Evolutionary conservation across 2,888 invertebrate species (phyloP), one percentile per base, ranked within the genome.

Genomic region (Leptopilina drosophilae): DNA sequence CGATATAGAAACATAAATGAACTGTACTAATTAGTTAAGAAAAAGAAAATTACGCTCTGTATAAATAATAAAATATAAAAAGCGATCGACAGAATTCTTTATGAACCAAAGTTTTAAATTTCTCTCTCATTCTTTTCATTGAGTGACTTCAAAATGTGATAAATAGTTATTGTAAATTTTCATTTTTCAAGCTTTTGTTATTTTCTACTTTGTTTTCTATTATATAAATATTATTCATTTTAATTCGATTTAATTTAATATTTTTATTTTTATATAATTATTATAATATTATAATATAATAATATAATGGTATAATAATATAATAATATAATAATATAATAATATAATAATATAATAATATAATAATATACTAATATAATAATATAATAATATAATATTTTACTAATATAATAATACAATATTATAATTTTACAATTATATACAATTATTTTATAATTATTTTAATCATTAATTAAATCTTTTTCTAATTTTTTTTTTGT

Each of bases 31-130:
- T 40, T 53, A 59, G n/a, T 8, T 73, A 73, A 73, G 73, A 56
- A 1, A 73, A 73, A 15, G 33, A 81, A 79, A 79, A 65, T 78
- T 83, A 77, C 77, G 75, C 66, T 80, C 73, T 73, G 67, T 80
- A 79, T 81, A 64, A 80, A 46, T 78, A 81, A 83, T 33, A 5
- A 33, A 33, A 33, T 33, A 33, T 33, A 33, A 33, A 67, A 56
- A 33, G 9, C 40, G 73, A 56, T 73, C 56, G 33, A 56, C 26
- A 26, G 33, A 26, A 62, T 62, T 62, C 20, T 62, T 62, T 62
- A 62, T 62, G 62, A 62, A 62, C 62, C 20, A 62, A 20, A 62
- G 8, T 62, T 15, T 62, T 62, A 62, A 20, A 62, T 7, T 62
- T 42, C 42, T 42, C 42, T 42, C 33, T 33, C 33, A 15, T 59